Base-by-base conservation (phyloP, 2,113 vertebrate species). In the Cephalopholis sonnerati region DNA sequence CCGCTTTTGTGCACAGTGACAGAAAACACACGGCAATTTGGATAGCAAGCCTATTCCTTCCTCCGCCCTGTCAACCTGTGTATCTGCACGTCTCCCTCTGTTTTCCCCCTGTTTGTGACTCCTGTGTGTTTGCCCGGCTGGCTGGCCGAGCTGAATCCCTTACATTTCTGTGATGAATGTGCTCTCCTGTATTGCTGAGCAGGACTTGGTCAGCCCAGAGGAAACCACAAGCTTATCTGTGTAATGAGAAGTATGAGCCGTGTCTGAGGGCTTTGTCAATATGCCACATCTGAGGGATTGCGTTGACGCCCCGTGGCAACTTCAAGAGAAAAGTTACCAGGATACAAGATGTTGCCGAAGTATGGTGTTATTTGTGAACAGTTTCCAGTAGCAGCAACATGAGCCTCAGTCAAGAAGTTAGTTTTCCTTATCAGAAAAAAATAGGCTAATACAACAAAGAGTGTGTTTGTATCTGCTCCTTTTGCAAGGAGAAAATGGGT, bases 151-250 rank as follows among this genome's bases (percentile, higher is more conserved):
- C 70, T 66, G 74, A 78, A 78, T 58, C 64, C 72, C 63, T 69
- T 70, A 3, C 39, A 72, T 77, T 72, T 66, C 64, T 61, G 67
- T 85, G 85, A 92, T 87, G 73, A 92, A 89, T 83, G 91, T 73
- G 55, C 74, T n/a, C 69, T 74, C 84, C 36, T 68, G 66, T 68
- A 66, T 50, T 57, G 80, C 86, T 70, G 84, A 87, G 59, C 8
- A 2, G 1, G 66, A 75, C 71, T 41, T 15, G 51, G 50, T 62
- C 64, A 46, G 75, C 57, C 71, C 57, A 36, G 48, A 73, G 58
- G 61, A 89, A 66, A 81, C 41, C 53, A 27, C 44, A 4, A 25
- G 25, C 54, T 64, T 73, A 85, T 91, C 84, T 87, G 5, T 83
- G 66, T 83, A 77, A 85, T 75, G 24, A 82, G 66, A 83, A 75